These are phyloP conservation scores for Calliphora vicina DNA, from an alignment of 1,140 invertebrate species.

Conservation along the genomic window DNA sequence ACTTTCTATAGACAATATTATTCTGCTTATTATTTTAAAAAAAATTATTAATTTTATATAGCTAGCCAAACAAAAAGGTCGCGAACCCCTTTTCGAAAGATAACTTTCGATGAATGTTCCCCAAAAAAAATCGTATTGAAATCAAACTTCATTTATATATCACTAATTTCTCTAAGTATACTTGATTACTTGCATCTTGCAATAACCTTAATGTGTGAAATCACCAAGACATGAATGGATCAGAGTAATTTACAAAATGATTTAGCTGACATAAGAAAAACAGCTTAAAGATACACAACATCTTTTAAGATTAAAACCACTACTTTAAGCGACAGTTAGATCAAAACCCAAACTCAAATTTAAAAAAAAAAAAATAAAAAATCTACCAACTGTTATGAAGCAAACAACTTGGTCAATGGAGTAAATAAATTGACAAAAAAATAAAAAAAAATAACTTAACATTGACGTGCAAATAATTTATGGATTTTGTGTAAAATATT, in stretches of 20 bases:
- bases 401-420: constrained; percentile 25
- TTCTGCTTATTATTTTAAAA: too few relatives aligned
- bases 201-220: neutral
- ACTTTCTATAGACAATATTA: too few relatives aligned
- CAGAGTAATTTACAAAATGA: constrained; percentile 10
- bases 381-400: neutral
- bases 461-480: neutral
- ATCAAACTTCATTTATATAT: too few relatives aligned
- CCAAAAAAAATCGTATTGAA: too few relatives aligned
- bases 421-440: constrained; percentile 1
- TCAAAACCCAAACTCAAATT: neutral
- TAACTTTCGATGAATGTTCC: too few relatives aligned
- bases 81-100: too few relatives aligned
- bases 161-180: neutral
- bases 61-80: too few relatives aligned
- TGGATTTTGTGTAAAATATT: neutral
- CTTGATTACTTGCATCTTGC: neutral
- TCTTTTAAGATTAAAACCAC: neutral
- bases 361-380: neutral
- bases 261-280: neutral
- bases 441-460: neutral
- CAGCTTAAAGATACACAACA: neutral
- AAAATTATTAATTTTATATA: too few relatives aligned
- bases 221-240: constrained; percentile 22
- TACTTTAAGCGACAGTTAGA: neutral